Percentiles rank a stretch among this genome's conserved stretches.
Evolutionary conservation across 2,888 invertebrate genomes (phyloP).

Genomic region (Sisyra nigra): DNA sequence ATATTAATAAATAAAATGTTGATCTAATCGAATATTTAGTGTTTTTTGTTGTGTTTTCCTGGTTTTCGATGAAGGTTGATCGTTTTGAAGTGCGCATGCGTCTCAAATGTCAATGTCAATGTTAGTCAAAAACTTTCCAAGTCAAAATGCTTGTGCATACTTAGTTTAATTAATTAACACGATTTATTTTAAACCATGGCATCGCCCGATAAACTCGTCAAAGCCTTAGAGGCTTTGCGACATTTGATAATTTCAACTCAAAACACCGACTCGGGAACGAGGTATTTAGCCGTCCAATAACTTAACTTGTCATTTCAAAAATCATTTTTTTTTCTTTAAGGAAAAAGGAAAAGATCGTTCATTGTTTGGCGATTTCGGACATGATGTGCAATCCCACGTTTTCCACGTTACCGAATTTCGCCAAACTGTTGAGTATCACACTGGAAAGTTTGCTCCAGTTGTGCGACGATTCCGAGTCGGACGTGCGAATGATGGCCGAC

Average conservation of each 20-base stretch:
- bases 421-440: constrained; percentile 47
- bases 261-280: constrained; percentile 14
- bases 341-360: constrained; percentile 59
- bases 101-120: background rate
- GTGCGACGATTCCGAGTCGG: constrained; percentile 62
- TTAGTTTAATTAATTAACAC: no score
- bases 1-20: no score
- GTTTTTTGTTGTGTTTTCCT: no score
- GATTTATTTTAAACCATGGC: constrained; percentile 19
- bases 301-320: no score
- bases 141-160: no score
- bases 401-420: constrained; percentile 41
- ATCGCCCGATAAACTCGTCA: constrained; percentile 26
- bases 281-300: no score
- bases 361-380: constrained; percentile 57
- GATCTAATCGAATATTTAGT: no score
- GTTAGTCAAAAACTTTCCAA: no score
- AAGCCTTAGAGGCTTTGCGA: constrained; percentile 24
- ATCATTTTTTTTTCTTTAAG: constrained; percentile 29
- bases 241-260: constrained; percentile 14
- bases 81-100: no score
- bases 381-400: constrained; percentile 46
- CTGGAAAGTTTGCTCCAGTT: constrained; percentile 52
- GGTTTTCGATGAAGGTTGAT: no score
- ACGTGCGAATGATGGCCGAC: constrained; percentile 64